These are phyloP conservation scores for Nothocercus julius DNA, from an alignment of 2,113 vertebrate genomes.

Conservation along the genomic window DNA sequence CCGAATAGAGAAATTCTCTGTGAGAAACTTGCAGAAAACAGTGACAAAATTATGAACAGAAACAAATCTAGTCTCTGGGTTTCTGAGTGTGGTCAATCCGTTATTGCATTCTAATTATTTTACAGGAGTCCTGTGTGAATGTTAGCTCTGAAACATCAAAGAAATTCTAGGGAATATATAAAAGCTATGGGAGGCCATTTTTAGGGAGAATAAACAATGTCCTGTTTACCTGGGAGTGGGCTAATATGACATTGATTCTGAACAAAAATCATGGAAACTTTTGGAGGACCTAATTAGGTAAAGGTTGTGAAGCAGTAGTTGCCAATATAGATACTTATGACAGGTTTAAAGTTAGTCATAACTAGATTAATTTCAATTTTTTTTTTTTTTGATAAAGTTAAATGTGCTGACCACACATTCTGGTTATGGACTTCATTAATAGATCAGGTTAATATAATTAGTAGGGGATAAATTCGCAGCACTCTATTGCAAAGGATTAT, in stretches of 20 bases:
- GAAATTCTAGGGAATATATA: neutral
- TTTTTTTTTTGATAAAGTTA: neutral
- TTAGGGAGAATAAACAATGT: neutral
- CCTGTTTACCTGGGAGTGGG: neutral
- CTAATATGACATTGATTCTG: neutral
- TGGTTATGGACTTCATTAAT: neutral
- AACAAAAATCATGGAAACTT: neutral
- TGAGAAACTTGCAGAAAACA: neutral
- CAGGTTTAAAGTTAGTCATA: neutral
- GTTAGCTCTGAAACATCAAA: neutral
- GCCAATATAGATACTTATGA: neutral
- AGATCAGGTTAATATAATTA: neutral
- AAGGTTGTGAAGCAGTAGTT: neutral
- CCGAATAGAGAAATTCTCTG: neutral
- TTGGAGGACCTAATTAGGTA: neutral
- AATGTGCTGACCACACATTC: neutral
- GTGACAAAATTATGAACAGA: neutral
- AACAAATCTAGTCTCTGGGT: neutral
- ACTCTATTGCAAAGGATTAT: neutral
- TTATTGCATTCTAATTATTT: neutral
- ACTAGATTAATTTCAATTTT: neutral
- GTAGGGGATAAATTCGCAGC: neutral
- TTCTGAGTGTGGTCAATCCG: neutral
- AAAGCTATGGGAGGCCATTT: neutral
- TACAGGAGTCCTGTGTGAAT: neutral